These are phyloP conservation scores for Sisyra nigra DNA, from an alignment of 2,888 invertebrate species.

Conservation along the genomic window DNA sequence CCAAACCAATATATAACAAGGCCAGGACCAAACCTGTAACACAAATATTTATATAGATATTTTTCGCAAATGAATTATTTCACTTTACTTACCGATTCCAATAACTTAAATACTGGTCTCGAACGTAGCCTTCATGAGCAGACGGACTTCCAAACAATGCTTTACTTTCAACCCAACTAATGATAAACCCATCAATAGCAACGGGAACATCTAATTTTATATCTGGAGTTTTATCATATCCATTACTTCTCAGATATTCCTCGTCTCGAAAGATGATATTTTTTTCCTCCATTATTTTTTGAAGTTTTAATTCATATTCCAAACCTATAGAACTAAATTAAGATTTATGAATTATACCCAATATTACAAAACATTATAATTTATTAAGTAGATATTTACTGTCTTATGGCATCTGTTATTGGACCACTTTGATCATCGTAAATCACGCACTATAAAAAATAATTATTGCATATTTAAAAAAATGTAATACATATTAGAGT, in stretches of 20 bases:
- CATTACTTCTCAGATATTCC: slow-evolving; percentile 58
- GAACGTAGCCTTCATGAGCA: slow-evolving; percentile 63
- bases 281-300: slow-evolving; percentile 38
- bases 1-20: slow-evolving; percentile 95
- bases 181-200: slow-evolving; percentile 64
- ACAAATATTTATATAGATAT: slow-evolving; percentile 5
- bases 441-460: slow-evolving; percentile 47
- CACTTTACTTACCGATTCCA: slow-evolving; percentile 48
- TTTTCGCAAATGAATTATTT: neutral
- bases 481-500: neutral
- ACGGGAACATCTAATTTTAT: slow-evolving; percentile 80
- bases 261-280: slow-evolving; percentile 57
- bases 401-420: slow-evolving; percentile 59
- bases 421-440: slow-evolving; percentile 78
- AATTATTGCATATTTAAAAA: slow-evolving; percentile 6
- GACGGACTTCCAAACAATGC: slow-evolving; percentile 82
- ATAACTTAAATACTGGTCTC: slow-evolving; percentile 75
- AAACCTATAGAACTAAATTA: slow-evolving; percentile 55
- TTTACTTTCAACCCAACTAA: slow-evolving; percentile 95
- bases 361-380: slow-evolving; percentile 5
- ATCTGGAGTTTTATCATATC: slow-evolving; percentile 93
- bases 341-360: slow-evolving; percentile 5
- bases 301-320: slow-evolving; percentile 68
- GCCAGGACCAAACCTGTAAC: slow-evolving; percentile 71
- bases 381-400: slow-evolving; percentile 36